Base-by-base conservation (phyloP, 2,797 vertebrate species). In the Hemitrygon akajei region DNA sequence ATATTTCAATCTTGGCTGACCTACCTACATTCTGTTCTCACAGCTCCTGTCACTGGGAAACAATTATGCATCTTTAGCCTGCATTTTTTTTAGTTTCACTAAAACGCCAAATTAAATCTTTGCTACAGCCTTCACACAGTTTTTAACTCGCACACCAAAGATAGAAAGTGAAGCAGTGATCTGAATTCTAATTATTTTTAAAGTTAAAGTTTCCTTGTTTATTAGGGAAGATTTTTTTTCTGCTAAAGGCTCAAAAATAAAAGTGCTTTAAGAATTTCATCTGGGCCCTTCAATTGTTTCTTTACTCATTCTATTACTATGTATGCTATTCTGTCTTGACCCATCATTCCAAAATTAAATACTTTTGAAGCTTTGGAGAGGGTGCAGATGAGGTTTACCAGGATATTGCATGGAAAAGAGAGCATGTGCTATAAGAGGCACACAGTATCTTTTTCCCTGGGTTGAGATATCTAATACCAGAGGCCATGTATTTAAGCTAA, bases 31-130 rank as follows among this genome's bases (percentile, higher is more conserved):
- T 75, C 91, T 93, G 27, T 58, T 16, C 69, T 93, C 47, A 75
- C 71, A 30, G 91, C 37, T 93, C 47, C 71, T 93, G 40, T 56
- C 91, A 76, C 91, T 71, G 76, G 91, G 91, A 93, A 93, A 56
- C 91, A 93, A 93, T 93, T 93, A 93, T 75, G 27, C 37, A 76
- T 25, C 25, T 93, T 89, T 56, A 30, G 47, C 71, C 25, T 93
- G 25, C 91, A 93, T 47, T 76, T 30, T 93, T n/a, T 71, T 40
- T 34, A 56, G 71, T 47, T 76, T 76, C 71, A 93, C 40, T 56
- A 27, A 93, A 91, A 75, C 40, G 2, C 47, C 71, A 76, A 92
- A 4, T 30, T 30, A 58, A 75, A 75, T 93, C 71, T 76, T 56
- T 30, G 60, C 60, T 7, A 22, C 34, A 69, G 18, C 60, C 60